Evolutionary conservation across 2,797 vertebrate species (phyloP), one percentile per base, ranked within the genome.

Genomic region (Microctenopoma lineatum): DNA sequence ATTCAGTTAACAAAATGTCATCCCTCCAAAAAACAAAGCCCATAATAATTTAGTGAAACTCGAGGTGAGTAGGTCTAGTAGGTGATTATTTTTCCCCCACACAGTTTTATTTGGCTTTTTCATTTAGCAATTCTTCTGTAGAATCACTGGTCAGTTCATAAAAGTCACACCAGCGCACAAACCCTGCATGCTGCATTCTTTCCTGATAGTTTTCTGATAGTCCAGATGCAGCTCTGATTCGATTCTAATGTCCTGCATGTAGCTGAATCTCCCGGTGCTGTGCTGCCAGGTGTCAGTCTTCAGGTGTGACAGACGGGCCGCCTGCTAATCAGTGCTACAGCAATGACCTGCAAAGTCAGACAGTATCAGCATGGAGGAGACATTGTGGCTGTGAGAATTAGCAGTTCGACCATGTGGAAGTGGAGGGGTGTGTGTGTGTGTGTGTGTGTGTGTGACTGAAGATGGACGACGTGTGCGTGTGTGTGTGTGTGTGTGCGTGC

Each of bases 391-490:
- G 67, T 79, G 83, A 72, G 76, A 86, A 87, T 90, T 88, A 87
- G 87, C 76, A 89, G 83, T 86, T 90, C 14, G 34, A 61, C 87
- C 83, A 67, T 88, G 85, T 88, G 87, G 66, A 89, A 75, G 88
- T 86, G 83, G 63, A 86, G 68, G 83, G 10, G 9, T 26, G 61
- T 26, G 32, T 47, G 48, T 4, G 36, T 26, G 61, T 26, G 32
- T 47, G 48, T 4, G 36, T 29, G 58, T 89, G 89, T 85, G 80
- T 78, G 75, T 64, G 76, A 60, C 53, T 45, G 69, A 84, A 87
- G 83, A 81, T 83, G 70, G 84, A 84, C 83, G 88, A 81, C 69
- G 73, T 73, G 66, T 70, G 67, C 10, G 9, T 26, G 61, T 26
- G 32, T 47, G 48, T 4, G 36, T 63, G 80, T 14, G 46, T 58